phyloP scores from a whole-genome alignment of 2,797 vertebrate genomes.

The Xenopus petersii region DNA sequence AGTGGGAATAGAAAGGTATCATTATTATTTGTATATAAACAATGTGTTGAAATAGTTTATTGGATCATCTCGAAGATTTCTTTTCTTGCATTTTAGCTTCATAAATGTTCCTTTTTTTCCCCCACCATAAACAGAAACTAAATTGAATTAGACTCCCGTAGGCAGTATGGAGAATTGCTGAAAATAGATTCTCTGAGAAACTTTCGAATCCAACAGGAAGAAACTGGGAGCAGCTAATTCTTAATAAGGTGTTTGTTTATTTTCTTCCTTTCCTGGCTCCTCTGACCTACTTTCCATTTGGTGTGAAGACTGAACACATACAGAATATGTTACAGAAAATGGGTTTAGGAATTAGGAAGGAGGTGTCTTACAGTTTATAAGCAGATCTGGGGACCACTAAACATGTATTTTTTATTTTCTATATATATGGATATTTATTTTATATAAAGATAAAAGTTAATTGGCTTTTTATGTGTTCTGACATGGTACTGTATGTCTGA shows the following conservation, averaged over 20 bases:
- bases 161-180: slow-evolving; percentile 76
- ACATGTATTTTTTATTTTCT: no score
- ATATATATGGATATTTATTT: no score
- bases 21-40: no score
- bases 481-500: no score
- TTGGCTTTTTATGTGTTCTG: no score
- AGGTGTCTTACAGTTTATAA: no score
- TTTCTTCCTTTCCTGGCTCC: slow-evolving; percentile 18
- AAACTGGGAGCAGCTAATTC: slow-evolving; percentile 8
- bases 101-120: background rate
- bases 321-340: background rate
- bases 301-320: slow-evolving; percentile 4
- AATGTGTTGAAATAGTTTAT: no score
- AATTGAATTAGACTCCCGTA: slow-evolving; percentile 57
- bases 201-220: slow-evolving; percentile 28
- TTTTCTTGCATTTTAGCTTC: slow-evolving; percentile 2
- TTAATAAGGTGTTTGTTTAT: slow-evolving; percentile 29
- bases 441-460: no score
- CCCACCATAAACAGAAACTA: slow-evolving; percentile 6
- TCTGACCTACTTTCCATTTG: slow-evolving; percentile 28
- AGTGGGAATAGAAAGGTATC: no score
- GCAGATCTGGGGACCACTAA: no score
- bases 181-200: slow-evolving; percentile 72
- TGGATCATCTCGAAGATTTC: no score
- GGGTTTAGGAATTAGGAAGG: no score